Base-by-base conservation (phyloP, 2,113 vertebrate species). In the Chamaea fasciata region DNA sequence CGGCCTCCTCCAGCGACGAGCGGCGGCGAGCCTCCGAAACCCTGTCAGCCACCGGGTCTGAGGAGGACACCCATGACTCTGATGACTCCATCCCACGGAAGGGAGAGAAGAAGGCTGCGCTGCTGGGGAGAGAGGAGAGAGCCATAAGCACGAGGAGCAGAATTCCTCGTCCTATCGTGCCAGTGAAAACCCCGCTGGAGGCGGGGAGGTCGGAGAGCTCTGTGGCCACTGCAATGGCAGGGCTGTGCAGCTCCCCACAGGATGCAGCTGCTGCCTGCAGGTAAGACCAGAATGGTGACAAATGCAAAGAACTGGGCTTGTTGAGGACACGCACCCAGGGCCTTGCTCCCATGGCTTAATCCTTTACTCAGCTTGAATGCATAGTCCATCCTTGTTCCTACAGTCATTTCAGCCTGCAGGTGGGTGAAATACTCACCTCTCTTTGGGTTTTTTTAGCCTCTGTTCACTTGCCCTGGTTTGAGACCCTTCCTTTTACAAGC, bases 11-110 rank as follows among this genome's bases (percentile, higher is more conserved):
- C 69, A 99, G 98, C 0, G 99, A 99, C 0, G 99, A 99, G 68
- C 98, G 97, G 60, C 97, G 95, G 5, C 96, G 98, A 6, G 97
- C 98, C 16, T 99, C 99, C 0, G 99, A 99, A 95, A 99, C 98
- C 3, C 95, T 98, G 55, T 99, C 99, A 0, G 98, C 98, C 64
- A 98, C 98, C 0, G 99, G 98, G n/a, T 99, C 99, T 2, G 99
- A 99, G 97, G 99, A 99, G 95, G 99, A 99, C 96, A 98, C 98
- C 1, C 98, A 98, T 0, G 97, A 98, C 95, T 98, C 98, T 0
- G 99, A 99, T 6, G 99, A 99, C 53, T 97, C 97, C 1, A 92
- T 95, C 46, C 96, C 98, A 33, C 98, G 89, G 88, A 99, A 98
- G 90, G 96, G 81, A 41, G 91, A 83, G 44, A 97, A 95, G 70